Base-by-base conservation (phyloP, 2,888 invertebrate species). In the Phragmatobia fuliginosa region DNA sequence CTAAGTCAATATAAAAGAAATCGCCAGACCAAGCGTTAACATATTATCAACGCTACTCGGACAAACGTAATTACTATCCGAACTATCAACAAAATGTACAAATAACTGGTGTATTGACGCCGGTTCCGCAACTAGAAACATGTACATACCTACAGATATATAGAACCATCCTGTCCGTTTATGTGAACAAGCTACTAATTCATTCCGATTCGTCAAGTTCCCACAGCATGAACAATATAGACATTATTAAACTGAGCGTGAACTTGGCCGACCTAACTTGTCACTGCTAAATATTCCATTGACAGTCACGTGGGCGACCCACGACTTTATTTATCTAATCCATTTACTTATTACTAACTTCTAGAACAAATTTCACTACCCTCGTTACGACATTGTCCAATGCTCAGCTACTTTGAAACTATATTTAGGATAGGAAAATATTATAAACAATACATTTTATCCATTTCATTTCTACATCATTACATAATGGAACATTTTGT, bases 221-320 rank as follows among this genome's bases (percentile, higher is more conserved):
- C 62, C 59, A 63, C 65, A 62, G 70, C 65, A 41, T 65, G 59
- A 74, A 68, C 68, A 63, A 60, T 60, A 49, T 72, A 33, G 71
- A 74, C 78, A 71, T 68, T 66, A 66, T 38, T 71, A 76, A 82
- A 81, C 78, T 80, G 76, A 74, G 74, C 72, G 75, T 82, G 62
- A 82, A 72, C 62, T 70, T 68, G 68, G 66, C 59, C 58, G 67
- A 71, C 71, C 76, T 74, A 80, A 73, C 75, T 70, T 69, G 63
- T 70, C 70, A 71, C 63, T 68, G 65, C 62, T 67, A 38, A 69
- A 75, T 70, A 81, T 78, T 69, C 73, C 62, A 73, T 81, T 79
- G 73, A 68, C 66, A 70, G 58, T 78, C 78, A 78, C 73, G 73
- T 76, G 78, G 69, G 32, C 7, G 36, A 28, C 33, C 52, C 52